Evolutionary conservation across 2,888 invertebrate species (phyloP), one percentile per base, ranked within the genome.

Genomic region (Microchrysa polita): DNA sequence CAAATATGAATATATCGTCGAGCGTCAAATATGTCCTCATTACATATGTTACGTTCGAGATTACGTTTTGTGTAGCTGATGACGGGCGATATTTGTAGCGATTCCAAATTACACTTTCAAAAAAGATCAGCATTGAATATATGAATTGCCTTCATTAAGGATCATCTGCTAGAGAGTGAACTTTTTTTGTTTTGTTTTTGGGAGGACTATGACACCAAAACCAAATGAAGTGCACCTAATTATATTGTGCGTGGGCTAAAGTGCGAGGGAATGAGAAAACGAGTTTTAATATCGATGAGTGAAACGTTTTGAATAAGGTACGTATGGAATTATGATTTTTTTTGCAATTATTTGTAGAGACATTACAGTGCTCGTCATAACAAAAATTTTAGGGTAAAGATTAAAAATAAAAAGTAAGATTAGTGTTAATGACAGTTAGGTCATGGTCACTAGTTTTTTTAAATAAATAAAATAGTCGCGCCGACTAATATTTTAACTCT

Each of bases 31-130:
- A 61, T 1, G 48, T 22, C 20, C 22, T 1, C 42, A 16, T 40
- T 16, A 34, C 40, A 61, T 9, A n/a, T 22, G 22, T 4, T 40
- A 18, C 61, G 53, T 67, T 69, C 40, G 34, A 22, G n/a, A 27
- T 14, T 12, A 67, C 27, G 20, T 40, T 10, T n/a, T n/a, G n/a
- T n/a, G n/a, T 12, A 69, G 69, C 18, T 40, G 69, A 69, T 69
- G 69, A 69, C 40, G 69, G 69, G 69, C 40, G 57, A 42, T 69
- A 69, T 55, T 34, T 55, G 34, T 55, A 55, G 57, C 69, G 48
- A 22, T 65, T 44, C 48, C 10, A 48, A 65, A 65, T 65, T 34
- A 22, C 48, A 44, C 22, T 65, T 34, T 22, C 22, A 34, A 5
- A 22, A 22, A 34, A 44, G 65, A 65, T 20, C n/a, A n/a, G n/a